Evolutionary conservation across 2,113 vertebrate species (phyloP).

Genomic region (Alligator mississippiensis): DNA sequence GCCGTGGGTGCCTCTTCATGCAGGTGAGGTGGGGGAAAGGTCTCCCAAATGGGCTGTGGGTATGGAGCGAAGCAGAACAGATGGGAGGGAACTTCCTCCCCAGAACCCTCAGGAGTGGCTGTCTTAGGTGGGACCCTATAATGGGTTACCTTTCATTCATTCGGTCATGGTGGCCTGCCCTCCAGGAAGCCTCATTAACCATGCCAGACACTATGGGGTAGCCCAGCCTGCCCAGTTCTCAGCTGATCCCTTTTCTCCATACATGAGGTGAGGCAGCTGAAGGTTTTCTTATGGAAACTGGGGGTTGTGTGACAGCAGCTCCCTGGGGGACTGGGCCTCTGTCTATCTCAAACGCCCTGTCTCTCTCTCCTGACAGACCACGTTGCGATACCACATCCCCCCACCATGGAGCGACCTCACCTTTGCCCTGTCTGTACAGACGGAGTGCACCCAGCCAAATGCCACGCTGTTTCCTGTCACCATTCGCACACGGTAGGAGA

Average conservation of each 20-base stretch:
- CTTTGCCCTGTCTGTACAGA: neutral
- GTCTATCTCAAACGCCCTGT: neutral
- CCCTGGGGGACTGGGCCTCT: neutral
- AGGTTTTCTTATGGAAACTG: neutral
- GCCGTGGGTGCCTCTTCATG: conserved; percentile 50
- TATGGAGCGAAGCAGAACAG: neutral
- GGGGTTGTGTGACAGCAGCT: neutral
- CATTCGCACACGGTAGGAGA: conserved; percentile 41
- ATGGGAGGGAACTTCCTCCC: too few relatives aligned
- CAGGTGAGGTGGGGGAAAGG: conserved; percentile 41
- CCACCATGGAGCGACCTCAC: neutral
- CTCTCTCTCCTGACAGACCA: conserved; percentile 28
- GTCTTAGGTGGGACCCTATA: neutral
- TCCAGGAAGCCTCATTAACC: neutral
- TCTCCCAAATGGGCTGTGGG: neutral
- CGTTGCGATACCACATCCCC: conserved; percentile 51
- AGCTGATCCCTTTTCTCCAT: neutral
- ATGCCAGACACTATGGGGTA: neutral
- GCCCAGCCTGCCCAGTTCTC: neutral
- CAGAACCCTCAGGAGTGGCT: neutral
- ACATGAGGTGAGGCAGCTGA: neutral
- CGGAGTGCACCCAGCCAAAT: neutral
- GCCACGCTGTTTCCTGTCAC: conserved; percentile 49
- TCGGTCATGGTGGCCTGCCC: neutral
- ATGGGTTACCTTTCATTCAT: neutral